These are phyloP conservation scores for Acropora tenuis DNA, from an alignment of 64 coral and sea anemone species.

Conservation along the genomic window DNA sequence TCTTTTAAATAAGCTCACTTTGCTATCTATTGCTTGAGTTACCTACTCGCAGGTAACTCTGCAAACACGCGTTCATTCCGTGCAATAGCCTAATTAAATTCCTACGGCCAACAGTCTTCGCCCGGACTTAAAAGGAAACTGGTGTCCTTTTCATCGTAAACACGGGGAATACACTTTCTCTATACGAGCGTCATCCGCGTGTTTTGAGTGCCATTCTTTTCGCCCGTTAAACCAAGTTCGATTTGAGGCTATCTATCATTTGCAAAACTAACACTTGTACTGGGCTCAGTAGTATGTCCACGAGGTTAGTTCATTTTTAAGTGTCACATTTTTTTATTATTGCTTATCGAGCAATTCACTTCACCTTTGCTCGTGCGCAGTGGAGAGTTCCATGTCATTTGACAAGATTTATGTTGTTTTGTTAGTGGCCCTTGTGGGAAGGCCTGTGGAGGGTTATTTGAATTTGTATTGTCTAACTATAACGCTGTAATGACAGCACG, in stretches of 20 bases:
- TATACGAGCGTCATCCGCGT: conserved; percentile 22
- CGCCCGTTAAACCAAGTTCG: conserved; percentile 23
- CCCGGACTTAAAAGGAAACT: background rate
- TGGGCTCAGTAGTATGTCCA: no score
- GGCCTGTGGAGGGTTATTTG: conserved; percentile 18
- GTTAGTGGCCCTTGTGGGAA: background rate
- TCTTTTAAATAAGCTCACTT: no score
- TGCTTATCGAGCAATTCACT: no score
- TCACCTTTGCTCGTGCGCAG: background rate
- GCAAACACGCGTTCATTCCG: conserved; percentile 29
- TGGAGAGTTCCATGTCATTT: conserved; percentile 8
- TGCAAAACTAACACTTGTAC: no score
- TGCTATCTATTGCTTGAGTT: background rate
- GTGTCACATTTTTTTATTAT: no score
- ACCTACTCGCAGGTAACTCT: background rate
- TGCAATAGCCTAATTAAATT: conserved; percentile 10
- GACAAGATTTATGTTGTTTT: conserved; percentile 9
- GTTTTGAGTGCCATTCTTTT: conserved; percentile 22
- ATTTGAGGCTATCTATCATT: no score
- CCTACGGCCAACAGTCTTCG: background rate
- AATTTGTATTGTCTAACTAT: conserved; percentile 43
- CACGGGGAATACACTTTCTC: background rate
- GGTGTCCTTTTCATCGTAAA: conserved; percentile 24
- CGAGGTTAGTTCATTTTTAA: background rate
- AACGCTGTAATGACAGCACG: conserved; percentile 29